phyloP scores from a whole-genome alignment of 2,888 invertebrate genomes.

The Ormyrus thymus region DNA sequence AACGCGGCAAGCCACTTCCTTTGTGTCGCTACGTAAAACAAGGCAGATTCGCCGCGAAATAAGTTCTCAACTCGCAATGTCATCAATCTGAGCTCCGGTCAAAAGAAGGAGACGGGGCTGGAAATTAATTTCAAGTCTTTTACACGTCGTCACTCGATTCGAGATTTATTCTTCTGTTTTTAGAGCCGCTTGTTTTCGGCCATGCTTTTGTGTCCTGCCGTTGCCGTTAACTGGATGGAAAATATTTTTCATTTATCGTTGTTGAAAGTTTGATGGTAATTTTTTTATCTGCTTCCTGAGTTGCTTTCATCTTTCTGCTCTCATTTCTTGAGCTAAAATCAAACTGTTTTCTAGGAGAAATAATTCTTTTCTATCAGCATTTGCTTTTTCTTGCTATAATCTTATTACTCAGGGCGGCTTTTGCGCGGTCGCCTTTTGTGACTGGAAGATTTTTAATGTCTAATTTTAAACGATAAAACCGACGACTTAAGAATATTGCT shows the following conservation, averaged over 20 bases:
- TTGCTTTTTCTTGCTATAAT: constrained; percentile 5
- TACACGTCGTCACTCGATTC: neutral
- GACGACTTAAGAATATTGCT: too few species aligned
- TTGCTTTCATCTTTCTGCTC: neutral
- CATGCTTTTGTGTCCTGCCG: neutral
- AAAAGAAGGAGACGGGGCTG: neutral
- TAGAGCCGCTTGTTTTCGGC: neutral
- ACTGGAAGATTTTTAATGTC: constrained; percentile 6
- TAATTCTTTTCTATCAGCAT: constrained; percentile 15
- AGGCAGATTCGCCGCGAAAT: constrained; percentile 1
- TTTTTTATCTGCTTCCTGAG: constrained; percentile 1
- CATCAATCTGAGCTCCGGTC: neutral
- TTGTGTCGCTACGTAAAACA: constrained; percentile 15
- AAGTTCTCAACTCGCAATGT: constrained; percentile 3
- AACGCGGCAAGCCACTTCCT: constrained; percentile 27
- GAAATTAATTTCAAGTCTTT: constrained; percentile 40
- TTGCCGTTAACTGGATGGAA: neutral
- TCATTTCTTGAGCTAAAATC: constrained; percentile 17
- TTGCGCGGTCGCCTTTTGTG: neutral
- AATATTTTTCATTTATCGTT: too few species aligned
- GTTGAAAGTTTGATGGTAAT: too few species aligned
- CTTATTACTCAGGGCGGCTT: constrained; percentile 17
- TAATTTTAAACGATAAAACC: neutral
- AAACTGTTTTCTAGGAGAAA: neutral
- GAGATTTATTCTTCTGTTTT: neutral